Evolutionary conservation across 2,113 vertebrate species (phyloP).

Genomic region (Callipepla californica): DNA sequence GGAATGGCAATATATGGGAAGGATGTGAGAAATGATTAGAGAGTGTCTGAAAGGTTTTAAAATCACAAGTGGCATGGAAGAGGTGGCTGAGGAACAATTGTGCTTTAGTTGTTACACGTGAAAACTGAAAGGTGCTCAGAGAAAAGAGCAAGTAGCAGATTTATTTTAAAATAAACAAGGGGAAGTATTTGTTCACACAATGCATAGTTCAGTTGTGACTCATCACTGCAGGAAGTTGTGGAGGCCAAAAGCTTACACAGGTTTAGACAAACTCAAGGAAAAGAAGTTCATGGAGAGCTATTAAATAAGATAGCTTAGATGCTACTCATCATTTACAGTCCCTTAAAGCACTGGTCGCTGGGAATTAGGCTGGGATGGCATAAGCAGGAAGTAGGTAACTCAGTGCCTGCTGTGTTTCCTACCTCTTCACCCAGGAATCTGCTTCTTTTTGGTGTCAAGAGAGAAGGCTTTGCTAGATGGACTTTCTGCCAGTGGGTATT

Average conservation of each 20-base stretch:
- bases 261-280: conserved; percentile 27
- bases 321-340: background rate
- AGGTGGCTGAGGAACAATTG: background rate
- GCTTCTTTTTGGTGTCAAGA: background rate
- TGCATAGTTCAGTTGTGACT: conserved; percentile 44
- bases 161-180: conserved; percentile 56
- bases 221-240: conserved; percentile 45
- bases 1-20: background rate
- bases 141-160: conserved; percentile 22
- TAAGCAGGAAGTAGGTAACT: background rate
- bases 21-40: background rate
- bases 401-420: background rate
- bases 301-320: background rate
- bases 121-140: background rate
- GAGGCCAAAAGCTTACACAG: conserved; percentile 24
- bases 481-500: background rate
- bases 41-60: background rate
- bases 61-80: background rate
- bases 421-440: background rate
- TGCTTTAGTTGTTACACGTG: background rate
- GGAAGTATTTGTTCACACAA: conserved; percentile 54
- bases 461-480: background rate
- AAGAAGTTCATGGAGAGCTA: background rate
- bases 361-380: background rate
- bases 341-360: background rate